A percentile compares a stretch with the other conserved stretches of the same genome.
phyloP scores from a whole-genome alignment of 2,888 invertebrate genomes.

The Idaea biselata region DNA sequence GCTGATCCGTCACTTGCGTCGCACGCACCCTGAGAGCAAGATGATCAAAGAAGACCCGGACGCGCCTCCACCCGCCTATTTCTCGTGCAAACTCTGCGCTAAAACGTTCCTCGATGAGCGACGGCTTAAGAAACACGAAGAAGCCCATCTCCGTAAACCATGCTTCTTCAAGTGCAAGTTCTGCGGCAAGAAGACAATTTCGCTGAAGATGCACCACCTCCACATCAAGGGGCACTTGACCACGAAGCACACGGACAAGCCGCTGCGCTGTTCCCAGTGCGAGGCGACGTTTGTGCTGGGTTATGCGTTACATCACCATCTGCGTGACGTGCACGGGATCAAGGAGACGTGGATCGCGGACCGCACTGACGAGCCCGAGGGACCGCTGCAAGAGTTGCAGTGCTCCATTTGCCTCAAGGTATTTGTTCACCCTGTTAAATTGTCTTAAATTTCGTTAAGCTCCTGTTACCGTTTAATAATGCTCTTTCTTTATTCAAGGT shows the following conservation, averaged over 20 bases:
- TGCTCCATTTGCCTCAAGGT: conserved; percentile 73
- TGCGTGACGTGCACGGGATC: conserved; percentile 63
- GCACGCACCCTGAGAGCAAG: conserved; percentile 73
- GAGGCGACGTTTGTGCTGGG: conserved; percentile 64
- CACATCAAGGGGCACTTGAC: conserved; percentile 69
- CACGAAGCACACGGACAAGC: conserved; percentile 63
- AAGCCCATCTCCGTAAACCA: conserved; percentile 65
- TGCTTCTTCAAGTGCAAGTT: conserved; percentile 73
- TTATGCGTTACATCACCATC: conserved; percentile 67
- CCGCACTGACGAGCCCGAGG: conserved; percentile 47
- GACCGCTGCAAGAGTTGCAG: conserved; percentile 67
- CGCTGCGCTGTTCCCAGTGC: conserved; percentile 66
- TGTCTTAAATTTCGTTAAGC: not conserved
- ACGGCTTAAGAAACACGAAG: conserved; percentile 60
- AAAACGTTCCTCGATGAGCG: conserved; percentile 65
- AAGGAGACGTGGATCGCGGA: conserved; percentile 72
- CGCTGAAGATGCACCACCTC: conserved; percentile 60
- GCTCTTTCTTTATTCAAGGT: conserved; percentile 43
- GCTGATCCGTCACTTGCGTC: conserved; percentile 68
- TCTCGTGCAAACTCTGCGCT: conserved; percentile 70
- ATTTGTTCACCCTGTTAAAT: not conserved
- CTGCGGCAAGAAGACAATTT: conserved; percentile 68
- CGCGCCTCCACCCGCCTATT: conserved; percentile 61
- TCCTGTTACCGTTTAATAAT: too few relatives aligned
- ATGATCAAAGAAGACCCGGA: conserved; percentile 77